Evolutionary conservation across 2,888 invertebrate species (phyloP).

Genomic region (Eudasyphora cyanicolor): DNA sequence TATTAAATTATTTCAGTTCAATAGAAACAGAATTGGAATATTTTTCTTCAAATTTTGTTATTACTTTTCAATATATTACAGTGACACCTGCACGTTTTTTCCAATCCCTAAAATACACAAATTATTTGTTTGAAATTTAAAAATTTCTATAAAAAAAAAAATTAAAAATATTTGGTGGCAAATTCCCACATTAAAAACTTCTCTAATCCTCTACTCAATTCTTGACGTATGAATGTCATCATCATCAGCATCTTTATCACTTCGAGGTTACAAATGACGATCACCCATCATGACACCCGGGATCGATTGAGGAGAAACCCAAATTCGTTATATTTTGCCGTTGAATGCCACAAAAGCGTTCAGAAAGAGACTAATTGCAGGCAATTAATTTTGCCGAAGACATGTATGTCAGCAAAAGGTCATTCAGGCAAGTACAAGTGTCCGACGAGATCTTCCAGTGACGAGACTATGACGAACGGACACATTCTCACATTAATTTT

Average conservation of each 20-base stretch:
- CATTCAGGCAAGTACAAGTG: slow-evolving; percentile 8
- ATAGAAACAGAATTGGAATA: not conserved
- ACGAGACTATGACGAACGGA: not conserved
- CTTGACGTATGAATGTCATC: not conserved
- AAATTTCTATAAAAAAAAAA: no score
- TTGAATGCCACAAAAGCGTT: not conserved
- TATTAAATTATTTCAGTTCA: not conserved
- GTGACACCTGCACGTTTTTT: no score
- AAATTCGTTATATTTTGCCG: not conserved
- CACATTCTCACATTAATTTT: slow-evolving; percentile 30
- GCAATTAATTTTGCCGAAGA: slow-evolving; percentile 26
- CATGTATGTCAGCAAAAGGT: slow-evolving; percentile 35
- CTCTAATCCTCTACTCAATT: no score
- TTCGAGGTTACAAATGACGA: not conserved
- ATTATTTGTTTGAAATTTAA: no score
- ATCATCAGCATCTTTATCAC: not conserved
- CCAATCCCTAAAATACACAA: no score
- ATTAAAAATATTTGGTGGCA: no score
- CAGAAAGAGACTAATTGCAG: slow-evolving; percentile 2
- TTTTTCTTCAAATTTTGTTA: no score
- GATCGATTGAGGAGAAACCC: not conserved
- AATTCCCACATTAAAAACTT: no score
- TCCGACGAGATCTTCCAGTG: not conserved
- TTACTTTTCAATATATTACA: no score
- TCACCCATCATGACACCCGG: not conserved